Conservation (phyloP, 2,113 vertebrate species). For the Chloebia gouldiae region DNA sequence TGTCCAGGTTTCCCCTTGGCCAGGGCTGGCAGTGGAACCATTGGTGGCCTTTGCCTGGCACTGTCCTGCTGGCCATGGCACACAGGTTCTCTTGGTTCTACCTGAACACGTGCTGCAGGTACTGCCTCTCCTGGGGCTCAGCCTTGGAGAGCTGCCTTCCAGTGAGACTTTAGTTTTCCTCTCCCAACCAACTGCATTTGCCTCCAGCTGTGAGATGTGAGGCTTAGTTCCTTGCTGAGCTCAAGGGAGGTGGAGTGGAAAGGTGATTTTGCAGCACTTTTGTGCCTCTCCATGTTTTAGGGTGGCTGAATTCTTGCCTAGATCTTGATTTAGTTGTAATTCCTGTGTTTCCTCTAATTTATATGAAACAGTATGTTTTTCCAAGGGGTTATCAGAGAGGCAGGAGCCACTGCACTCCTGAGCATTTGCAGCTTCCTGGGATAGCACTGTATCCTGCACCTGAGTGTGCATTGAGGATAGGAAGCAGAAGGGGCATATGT, state of each 20-base stretch:
- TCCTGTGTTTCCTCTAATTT: background rate
- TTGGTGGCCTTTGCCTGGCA: background rate
- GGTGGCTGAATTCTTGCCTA: background rate
- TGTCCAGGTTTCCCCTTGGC: background rate
- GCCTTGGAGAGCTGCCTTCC: background rate
- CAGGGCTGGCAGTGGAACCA: background rate
- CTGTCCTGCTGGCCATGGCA: background rate
- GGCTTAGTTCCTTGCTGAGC: background rate
- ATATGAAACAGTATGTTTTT: background rate
- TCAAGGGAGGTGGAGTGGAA: background rate
- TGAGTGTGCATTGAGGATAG: background rate
- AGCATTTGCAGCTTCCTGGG: background rate
- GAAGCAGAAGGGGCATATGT: fast-evolving
- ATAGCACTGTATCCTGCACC: background rate
- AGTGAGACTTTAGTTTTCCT: background rate
- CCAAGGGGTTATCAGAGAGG: background rate
- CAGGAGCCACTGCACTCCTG: background rate
- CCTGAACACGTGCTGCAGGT: background rate
- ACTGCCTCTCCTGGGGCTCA: background rate
- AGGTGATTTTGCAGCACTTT: background rate
- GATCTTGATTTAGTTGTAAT: background rate
- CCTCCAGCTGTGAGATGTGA: background rate
- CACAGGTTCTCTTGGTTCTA: background rate
- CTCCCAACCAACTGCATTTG: background rate
- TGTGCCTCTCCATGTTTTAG: background rate